Evolutionary conservation across 2,797 vertebrate species (phyloP), one percentile per base, ranked within the genome.

Genomic region (Chrysocyon brachyurus): DNA sequence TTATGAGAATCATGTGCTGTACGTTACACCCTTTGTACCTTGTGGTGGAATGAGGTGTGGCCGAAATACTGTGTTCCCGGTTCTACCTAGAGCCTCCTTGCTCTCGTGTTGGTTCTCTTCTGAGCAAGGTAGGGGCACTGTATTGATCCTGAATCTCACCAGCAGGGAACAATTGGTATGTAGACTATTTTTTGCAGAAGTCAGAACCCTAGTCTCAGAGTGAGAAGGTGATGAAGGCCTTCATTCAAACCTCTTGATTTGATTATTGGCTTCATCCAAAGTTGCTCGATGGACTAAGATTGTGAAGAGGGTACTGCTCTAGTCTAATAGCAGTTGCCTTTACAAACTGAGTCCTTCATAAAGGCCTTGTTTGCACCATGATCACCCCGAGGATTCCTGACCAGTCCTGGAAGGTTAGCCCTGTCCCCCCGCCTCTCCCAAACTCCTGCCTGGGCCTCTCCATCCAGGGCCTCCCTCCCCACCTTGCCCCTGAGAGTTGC

Each of bases 121-220:
- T 52, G 73, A n/a, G 72, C 31, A 16, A 17, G 54, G 21, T 14
- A 64, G 46, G 57, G 49, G 3, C 0, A 0, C 79, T 46, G 2
- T 36, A 15, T 63, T 0, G 16, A 12, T 22, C 19, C 40, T 15
- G 26, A 22, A 21, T 52, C 19, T 78, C 54, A 3, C 21, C n/a
- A 31, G 2, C 64, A 33, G 33, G 40, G 40, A 16, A 21, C 17
- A 11, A 1, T 54, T 46, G 75, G 10, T 0, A 0, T 16, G 3
- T 64, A 63, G 63, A 21, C 46, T 79, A 26, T 5, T 63, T 46
- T 52, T 49, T 54, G 14, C 12, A 3, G 61, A 68, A 54, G 33
- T 91, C 33, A 57, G 72, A 94, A 11, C 82, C 31, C 36, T 87
- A 61, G 33, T 89, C 77, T 54, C 36, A 8, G 46, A 57, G 24